These are phyloP conservation scores for Addax nasomaculatus DNA, from an alignment of 2,113 vertebrate species.

Conservation along the genomic window DNA sequence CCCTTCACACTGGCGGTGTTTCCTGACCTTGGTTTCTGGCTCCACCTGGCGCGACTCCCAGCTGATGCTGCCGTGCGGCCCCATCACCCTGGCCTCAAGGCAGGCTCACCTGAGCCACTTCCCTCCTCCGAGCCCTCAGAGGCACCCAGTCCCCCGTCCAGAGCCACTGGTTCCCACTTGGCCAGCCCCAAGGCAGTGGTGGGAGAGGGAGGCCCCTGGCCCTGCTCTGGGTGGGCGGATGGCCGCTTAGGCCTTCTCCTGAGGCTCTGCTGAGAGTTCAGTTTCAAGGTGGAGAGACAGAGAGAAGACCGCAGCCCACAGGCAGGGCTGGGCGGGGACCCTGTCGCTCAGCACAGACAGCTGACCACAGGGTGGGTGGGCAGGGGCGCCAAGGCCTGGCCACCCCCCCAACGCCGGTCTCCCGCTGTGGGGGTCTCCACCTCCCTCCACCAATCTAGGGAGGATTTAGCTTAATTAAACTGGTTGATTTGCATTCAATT, in stretches of 20 bases:
- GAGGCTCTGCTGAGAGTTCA: neutral
- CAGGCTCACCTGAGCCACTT: neutral
- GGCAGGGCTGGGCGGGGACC: neutral
- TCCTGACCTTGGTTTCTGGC: neutral
- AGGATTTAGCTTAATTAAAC: neutral
- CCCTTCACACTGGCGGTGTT: neutral
- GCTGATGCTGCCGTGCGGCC: neutral
- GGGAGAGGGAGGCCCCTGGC: neutral
- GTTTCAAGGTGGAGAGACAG: neutral
- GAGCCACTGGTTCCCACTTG: neutral
- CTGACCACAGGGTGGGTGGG: fast-evolving
- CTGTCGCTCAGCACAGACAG: neutral
- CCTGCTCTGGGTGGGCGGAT: neutral
- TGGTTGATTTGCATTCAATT: neutral
- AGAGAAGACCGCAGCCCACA: neutral
- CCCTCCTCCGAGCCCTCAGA: neutral
- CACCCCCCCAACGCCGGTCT: too few species aligned
- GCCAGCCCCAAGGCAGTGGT: neutral
- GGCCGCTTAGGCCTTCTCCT: fast-evolving
- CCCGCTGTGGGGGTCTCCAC: too few species aligned
- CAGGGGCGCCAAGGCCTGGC: neutral
- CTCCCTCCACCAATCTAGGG: neutral
- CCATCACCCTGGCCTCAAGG: neutral
- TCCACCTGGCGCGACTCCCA: neutral
- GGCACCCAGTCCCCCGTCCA: neutral